These are phyloP conservation scores for Piscicola geometra DNA, from an alignment of 2,888 invertebrate genomes.

Conservation along the genomic window DNA sequence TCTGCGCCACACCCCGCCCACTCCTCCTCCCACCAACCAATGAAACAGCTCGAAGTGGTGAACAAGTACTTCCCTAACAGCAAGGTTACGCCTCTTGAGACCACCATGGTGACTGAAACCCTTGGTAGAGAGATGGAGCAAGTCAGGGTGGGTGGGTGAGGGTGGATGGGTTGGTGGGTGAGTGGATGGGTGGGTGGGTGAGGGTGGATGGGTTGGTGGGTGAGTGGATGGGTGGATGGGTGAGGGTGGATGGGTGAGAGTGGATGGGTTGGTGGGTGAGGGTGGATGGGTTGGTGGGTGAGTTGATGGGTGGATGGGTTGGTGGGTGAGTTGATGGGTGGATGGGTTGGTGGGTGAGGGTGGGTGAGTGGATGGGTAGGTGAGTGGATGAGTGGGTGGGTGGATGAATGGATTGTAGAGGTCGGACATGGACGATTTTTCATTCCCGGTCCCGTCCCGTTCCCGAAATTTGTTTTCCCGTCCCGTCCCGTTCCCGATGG, in stretches of 20 bases:
- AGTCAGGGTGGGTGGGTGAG: conserved; percentile 60
- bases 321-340: too few relatives aligned
- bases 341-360: too few relatives aligned
- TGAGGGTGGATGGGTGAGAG: not conserved
- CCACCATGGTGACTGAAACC: conserved; percentile 62
- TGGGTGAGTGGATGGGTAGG: too few relatives aligned
- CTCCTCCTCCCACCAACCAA: not conserved
- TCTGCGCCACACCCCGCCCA: not conserved
- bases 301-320: too few relatives aligned
- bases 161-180: not conserved
- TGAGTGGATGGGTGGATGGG: not conserved
- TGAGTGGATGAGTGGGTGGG: too few relatives aligned
- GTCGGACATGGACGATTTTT: too few relatives aligned
- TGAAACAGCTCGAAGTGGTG: conserved; percentile 63
- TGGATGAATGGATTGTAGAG: too few relatives aligned
- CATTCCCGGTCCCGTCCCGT: too few relatives aligned
- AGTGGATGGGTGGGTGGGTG: not conserved
- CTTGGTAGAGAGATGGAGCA: conserved; percentile 76
- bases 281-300: too few relatives aligned
- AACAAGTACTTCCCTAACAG: conserved; percentile 65
- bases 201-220: not conserved
- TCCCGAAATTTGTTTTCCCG: too few relatives aligned
- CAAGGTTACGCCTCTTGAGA: conserved; percentile 50
- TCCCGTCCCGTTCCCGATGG: too few relatives aligned
- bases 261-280: too few relatives aligned